Conservation (phyloP, 2,113 vertebrate genomes). For the Galemys pyrenaicus region DNA sequence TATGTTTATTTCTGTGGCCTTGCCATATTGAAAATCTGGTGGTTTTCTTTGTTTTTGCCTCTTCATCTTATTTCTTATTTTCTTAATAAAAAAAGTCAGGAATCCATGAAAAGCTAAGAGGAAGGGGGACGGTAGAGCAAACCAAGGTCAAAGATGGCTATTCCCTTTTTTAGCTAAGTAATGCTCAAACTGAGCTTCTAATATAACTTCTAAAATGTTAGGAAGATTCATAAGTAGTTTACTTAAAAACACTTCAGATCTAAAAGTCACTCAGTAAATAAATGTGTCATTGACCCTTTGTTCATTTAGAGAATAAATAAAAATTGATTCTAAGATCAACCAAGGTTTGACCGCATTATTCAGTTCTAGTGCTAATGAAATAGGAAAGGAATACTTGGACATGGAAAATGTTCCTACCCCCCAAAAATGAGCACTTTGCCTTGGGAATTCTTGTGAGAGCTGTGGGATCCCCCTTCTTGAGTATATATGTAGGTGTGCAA, state of each 20-base stretch:
- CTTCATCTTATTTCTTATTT: not conserved
- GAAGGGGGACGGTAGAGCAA: not conserved
- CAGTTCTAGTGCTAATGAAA: not conserved
- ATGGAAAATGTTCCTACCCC: not conserved
- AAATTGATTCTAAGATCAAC: not conserved
- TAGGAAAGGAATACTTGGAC: not conserved
- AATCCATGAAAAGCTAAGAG: not conserved
- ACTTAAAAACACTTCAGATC: not conserved
- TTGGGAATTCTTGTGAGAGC: not conserved
- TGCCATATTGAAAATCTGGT: not conserved
- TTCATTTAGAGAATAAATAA: not conserved
- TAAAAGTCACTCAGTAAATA: not conserved
- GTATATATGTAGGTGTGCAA: not conserved
- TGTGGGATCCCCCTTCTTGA: not conserved
- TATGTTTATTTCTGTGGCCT: not conserved
- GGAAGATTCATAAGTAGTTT: not conserved
- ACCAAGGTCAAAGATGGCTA: not conserved
- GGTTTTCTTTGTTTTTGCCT: not conserved
- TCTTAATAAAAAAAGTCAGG: not conserved
- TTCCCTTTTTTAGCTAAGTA: not conserved
- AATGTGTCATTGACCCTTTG: not conserved
- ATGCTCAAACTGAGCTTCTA: not conserved
- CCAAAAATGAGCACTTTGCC: not conserved
- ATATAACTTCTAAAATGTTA: not conserved
- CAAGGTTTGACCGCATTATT: not conserved